Evolutionary conservation across 2,797 vertebrate genomes (phyloP).

Genomic region (Acropternis orthonyx): DNA sequence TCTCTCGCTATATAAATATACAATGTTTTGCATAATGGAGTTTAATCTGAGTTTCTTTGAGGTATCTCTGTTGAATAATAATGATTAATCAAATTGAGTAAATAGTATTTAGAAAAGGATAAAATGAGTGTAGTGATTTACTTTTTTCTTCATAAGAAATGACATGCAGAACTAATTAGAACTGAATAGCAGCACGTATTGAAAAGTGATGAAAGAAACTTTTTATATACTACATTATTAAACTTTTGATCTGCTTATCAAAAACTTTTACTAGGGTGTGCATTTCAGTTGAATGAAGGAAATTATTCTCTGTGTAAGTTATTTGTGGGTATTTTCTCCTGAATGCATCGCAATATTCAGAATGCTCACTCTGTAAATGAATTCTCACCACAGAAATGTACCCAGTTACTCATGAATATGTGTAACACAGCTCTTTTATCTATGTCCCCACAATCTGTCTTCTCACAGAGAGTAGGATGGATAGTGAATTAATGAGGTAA

Average conservation of each 20-base stretch:
- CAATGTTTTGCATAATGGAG: not conserved
- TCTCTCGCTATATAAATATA: not conserved
- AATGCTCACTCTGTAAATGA: not conserved
- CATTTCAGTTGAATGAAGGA: not conserved
- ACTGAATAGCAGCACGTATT: not conserved
- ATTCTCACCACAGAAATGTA: not conserved
- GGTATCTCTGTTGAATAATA: not conserved
- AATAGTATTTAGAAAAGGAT: constrained; percentile 9
- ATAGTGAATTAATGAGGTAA: not conserved
- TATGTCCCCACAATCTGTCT: not conserved
- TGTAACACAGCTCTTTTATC: not conserved
- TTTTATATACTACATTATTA: not conserved
- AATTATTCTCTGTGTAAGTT: not conserved
- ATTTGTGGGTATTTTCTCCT: not conserved
- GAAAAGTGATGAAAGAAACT: constrained; percentile 12
- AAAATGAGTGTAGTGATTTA: not conserved
- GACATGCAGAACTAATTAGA: constrained; percentile 10
- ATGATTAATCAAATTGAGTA: constrained; percentile 18
- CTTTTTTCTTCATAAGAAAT: constrained; percentile 11
- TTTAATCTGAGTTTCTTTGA: constrained; percentile 10
- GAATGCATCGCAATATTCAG: not conserved
- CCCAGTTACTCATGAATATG: not conserved
- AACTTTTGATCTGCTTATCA: not conserved
- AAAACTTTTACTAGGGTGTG: not conserved
- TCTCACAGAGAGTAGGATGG: not conserved